Conservation (phyloP, 2,888 invertebrate species). For the Ormia ochracea region DNA sequence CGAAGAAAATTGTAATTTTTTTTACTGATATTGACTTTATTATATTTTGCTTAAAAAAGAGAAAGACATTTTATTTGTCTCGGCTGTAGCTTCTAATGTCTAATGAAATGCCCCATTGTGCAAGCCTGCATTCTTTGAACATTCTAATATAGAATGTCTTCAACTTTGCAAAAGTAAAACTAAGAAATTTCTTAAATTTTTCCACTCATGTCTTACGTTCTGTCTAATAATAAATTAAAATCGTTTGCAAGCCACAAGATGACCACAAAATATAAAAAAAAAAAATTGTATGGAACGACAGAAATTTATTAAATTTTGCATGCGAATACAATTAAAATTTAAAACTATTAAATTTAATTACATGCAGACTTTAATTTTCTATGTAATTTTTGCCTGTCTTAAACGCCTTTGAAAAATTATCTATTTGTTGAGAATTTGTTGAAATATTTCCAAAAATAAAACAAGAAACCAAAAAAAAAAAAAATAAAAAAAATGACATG, state of each 20-base stretch:
- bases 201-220: neutral
- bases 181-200: slow-evolving; percentile 14
- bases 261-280: slow-evolving; percentile 16
- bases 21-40: too few species aligned
- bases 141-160: slow-evolving; percentile 13
- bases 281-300: slow-evolving; percentile 11
- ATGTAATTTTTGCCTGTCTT: neutral
- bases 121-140: neutral
- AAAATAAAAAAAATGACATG: slow-evolving; percentile 7
- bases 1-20: too few species aligned
- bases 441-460: slow-evolving; percentile 24
- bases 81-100: too few species aligned
- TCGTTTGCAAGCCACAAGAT: slow-evolving; percentile 8
- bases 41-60: too few species aligned
- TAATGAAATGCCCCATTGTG: too few species aligned
- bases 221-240: slow-evolving; percentile 35
- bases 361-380: slow-evolving; percentile 40
- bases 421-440: slow-evolving; percentile 50
- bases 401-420: slow-evolving; percentile 29
- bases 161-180: slow-evolving; percentile 27
- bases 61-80: too few species aligned
- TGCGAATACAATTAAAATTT: slow-evolving; percentile 13
- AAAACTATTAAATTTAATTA: slow-evolving; percentile 50
- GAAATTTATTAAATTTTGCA: slow-evolving; percentile 46
- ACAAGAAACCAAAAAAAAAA: too few species aligned